These are phyloP conservation scores for Lophius americanus DNA, from an alignment of 2,797 vertebrate genomes.

Conservation along the genomic window DNA sequence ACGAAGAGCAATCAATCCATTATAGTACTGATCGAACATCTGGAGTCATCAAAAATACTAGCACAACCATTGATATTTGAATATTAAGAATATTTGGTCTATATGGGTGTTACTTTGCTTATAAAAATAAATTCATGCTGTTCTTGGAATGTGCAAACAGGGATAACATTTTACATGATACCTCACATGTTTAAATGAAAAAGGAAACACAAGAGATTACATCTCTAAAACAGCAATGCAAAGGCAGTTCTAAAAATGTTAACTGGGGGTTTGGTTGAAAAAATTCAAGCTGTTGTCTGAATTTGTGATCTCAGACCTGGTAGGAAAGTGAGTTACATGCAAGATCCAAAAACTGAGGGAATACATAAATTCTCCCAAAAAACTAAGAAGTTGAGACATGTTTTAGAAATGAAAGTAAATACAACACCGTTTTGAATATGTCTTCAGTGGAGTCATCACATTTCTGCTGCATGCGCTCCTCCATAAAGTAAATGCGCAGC, in stretches of 20 bases:
- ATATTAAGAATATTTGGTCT: neutral
- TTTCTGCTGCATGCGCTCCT: conserved; percentile 94
- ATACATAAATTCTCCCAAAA: conserved; percentile 14
- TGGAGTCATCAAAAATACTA: conserved; percentile 11
- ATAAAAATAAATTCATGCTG: neutral
- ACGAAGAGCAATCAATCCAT: conserved; percentile 23
- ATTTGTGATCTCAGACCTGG: neutral
- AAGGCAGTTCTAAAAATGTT: conserved; percentile 18
- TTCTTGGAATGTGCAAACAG: conserved; percentile 11
- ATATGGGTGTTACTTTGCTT: too few species aligned
- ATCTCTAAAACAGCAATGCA: conserved; percentile 20
- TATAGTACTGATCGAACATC: conserved; percentile 20
- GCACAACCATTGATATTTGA: neutral
- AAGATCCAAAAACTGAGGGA: conserved; percentile 3
- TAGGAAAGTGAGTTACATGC: conserved; percentile 34
- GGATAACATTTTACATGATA: conserved; percentile 30
- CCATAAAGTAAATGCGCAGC: conserved; percentile 97
- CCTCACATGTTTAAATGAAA: conserved; percentile 1
- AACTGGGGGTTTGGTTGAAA: conserved; percentile 22
- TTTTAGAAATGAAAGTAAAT: conserved; percentile 13
- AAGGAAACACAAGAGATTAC: conserved; percentile 39
- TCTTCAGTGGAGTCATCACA: conserved; percentile 92
- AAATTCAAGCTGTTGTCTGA: conserved; percentile 48
- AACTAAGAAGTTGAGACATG: neutral
- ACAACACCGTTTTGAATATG: conserved; percentile 89